Percentiles rank a stretch among this genome's conserved stretches.
Conservation (phyloP, 2,797 vertebrate genomes). For the Sebastes itinus region DNA sequence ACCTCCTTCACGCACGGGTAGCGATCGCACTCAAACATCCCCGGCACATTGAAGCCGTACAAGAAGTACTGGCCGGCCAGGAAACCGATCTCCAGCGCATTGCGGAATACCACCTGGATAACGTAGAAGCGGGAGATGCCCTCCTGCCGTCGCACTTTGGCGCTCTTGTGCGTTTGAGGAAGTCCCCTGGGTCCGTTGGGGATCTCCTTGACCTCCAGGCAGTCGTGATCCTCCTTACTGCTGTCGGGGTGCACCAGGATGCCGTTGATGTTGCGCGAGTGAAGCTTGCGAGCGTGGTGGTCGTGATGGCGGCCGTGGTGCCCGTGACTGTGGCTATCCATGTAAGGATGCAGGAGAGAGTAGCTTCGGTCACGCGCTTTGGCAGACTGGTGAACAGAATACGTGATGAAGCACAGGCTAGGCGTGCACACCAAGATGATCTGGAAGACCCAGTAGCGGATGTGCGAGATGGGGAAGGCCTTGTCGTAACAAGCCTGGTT, state of each 20-base stretch:
- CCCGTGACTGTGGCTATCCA: slow-evolving; percentile 81
- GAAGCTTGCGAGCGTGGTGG: slow-evolving; percentile 76
- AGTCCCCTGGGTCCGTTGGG: slow-evolving; percentile 78
- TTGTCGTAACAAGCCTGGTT: slow-evolving; percentile 94
- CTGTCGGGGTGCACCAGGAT: slow-evolving; percentile 81
- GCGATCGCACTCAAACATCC: slow-evolving; percentile 89
- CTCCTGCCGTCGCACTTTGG: slow-evolving; percentile 85
- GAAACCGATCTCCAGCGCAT: slow-evolving; percentile 90
- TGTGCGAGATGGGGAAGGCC: slow-evolving; percentile 93
- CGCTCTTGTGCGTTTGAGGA: slow-evolving; percentile 80
- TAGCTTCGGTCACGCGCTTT: slow-evolving; percentile 86
- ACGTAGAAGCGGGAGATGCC: slow-evolving; percentile 92
- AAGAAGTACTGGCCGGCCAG: slow-evolving; percentile 91
- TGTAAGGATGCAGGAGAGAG: slow-evolving; percentile 83
- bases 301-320: slow-evolving; percentile 79
- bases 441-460: slow-evolving; percentile 92
- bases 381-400: slow-evolving; percentile 88
- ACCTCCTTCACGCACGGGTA: slow-evolving; percentile 92
- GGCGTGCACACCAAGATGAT: slow-evolving; percentile 91
- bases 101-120: slow-evolving; percentile 92
- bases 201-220: slow-evolving; percentile 83
- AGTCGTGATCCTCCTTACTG: slow-evolving; percentile 85
- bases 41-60: slow-evolving; percentile 90
- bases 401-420: slow-evolving; percentile 91
- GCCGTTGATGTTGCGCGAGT: slow-evolving; percentile 82